Conservation (phyloP, 2,888 invertebrate species). For the Caenorhabditis drosophilae region DNA sequence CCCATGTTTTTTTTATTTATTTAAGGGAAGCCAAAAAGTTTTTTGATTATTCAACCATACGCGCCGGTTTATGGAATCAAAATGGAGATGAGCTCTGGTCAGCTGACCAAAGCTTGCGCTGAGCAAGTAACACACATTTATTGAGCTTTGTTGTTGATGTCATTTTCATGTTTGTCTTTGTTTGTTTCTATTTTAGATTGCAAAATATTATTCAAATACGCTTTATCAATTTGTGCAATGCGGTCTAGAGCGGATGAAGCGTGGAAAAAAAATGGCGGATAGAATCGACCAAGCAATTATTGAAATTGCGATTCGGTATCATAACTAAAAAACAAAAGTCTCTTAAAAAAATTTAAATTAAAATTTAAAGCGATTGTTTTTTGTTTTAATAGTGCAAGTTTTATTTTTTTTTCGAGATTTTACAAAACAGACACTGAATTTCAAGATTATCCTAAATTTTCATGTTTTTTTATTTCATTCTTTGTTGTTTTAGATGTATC, state of each 20-base stretch:
- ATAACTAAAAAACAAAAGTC: slow-evolving; percentile 50
- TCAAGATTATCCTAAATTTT: neutral
- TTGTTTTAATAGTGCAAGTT: neutral
- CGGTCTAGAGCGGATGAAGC: slow-evolving; percentile 70
- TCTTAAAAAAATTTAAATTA: too few species aligned
- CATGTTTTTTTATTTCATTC: neutral
- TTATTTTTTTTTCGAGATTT: neutral
- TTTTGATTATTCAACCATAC: slow-evolving; percentile 76
- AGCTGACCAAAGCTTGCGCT: slow-evolving; percentile 39
- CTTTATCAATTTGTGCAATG: slow-evolving; percentile 34
- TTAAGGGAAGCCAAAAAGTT: slow-evolving; percentile 39
- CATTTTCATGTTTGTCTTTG: too few species aligned
- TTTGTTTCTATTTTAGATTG: slow-evolving; percentile 36
- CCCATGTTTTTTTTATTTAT: neutral
- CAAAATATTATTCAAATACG: slow-evolving; percentile 27
- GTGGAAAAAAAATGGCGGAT: slow-evolving; percentile 77
- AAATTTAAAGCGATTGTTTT: too few species aligned
- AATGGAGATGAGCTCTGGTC: slow-evolving; percentile 75
- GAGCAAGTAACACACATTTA: slow-evolving; percentile 24
- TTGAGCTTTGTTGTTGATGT: too few species aligned
- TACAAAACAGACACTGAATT: too few species aligned
- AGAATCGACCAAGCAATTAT: slow-evolving; percentile 78
- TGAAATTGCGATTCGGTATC: slow-evolving; percentile 77
- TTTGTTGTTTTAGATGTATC: slow-evolving; percentile 25
- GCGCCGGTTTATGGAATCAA: slow-evolving; percentile 78